Base-by-base conservation (phyloP, 2,797 vertebrate genomes). In the Scolopax bukidnonensis region DNA sequence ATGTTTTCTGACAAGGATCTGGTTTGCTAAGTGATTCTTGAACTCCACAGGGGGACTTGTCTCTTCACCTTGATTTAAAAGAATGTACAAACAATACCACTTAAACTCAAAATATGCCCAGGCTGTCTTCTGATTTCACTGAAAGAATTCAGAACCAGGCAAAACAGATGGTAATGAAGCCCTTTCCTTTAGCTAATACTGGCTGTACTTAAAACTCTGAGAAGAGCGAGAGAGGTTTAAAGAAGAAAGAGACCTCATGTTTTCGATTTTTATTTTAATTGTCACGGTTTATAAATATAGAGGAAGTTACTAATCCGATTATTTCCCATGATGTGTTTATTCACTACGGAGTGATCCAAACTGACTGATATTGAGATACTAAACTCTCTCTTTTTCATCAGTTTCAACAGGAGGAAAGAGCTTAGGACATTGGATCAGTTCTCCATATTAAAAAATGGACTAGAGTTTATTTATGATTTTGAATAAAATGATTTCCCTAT, bases 21-120 rank as follows among this genome's bases (percentile, higher is more conserved):
- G 89, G 75, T 97, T 96, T 95, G 84, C 93, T 94, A 96, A 97
- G 95, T 95, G 92, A 92, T 95, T 96, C 96, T 96, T 96, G 95
- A 96, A 94, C 93, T 96, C 90, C 91, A 95, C 71, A 65, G 93
- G 79, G 94, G 81, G 53, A 94, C 88, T 74, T 93, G 94, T 93
- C 94, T 96, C 84, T 97, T 97, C 95, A 96, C 94, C 95, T 96
- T 96, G 94, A 95, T 96, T 96, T 96, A 95, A 95, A 95, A 96
- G 88, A 96, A 85, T 11, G 2, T 83, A 96, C 92, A 97, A 96
- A 96, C 95, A 96, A 95, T 93, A 93, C 90, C 84, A 97, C 92
- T 96, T 93, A 95, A 89, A 94, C 90, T 94, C 92, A 91, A 96
- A 96, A 96, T 96, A 96, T 85, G 95, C 92, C 92, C 95, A 87